Evolutionary conservation across 2,797 vertebrate species (phyloP).

Genomic region (Delichon dasypus): DNA sequence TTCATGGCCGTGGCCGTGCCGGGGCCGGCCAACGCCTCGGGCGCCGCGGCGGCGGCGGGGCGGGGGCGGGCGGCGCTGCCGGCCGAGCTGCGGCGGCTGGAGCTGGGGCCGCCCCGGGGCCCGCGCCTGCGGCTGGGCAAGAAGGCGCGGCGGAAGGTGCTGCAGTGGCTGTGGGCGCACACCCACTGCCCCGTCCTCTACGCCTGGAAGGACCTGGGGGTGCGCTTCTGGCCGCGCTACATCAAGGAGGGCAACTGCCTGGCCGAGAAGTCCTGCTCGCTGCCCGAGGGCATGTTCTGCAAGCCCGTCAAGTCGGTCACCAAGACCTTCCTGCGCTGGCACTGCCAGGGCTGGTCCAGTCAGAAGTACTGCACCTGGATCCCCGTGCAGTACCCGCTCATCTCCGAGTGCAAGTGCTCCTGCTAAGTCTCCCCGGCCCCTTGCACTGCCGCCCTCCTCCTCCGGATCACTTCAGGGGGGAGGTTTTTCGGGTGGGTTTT

Average conservation of each 20-base stretch:
- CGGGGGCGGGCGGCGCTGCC: constrained; percentile 78
- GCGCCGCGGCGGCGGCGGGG: constrained; percentile 69
- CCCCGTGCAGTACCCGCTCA: constrained; percentile 92
- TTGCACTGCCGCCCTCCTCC: constrained; percentile 84
- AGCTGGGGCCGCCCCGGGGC: constrained; percentile 86
- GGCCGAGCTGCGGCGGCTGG: constrained; percentile 85
- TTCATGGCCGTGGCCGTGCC: constrained; percentile 89
- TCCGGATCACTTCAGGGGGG: not conserved
- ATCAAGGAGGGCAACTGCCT: constrained; percentile 92
- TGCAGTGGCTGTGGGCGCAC: constrained; percentile 92
- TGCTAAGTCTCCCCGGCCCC: constrained; percentile 79
- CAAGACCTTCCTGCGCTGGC: constrained; percentile 93
- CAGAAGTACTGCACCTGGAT: constrained; percentile 96
- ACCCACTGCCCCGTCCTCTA: constrained; percentile 90
- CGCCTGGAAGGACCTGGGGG: constrained; percentile 91
- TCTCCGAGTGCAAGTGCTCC: constrained; percentile 95
- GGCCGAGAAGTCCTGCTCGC: constrained; percentile 89
- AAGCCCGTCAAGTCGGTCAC: constrained; percentile 89
- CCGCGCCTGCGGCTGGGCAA: constrained; percentile 84
- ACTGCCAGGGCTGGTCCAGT: constrained; percentile 92
- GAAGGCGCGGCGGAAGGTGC: constrained; percentile 89
- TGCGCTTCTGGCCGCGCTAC: constrained; percentile 92
- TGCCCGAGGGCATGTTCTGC: constrained; percentile 93
- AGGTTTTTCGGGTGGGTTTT: not conserved
- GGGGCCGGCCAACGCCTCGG: constrained; percentile 77